Base-by-base conservation (phyloP, 2,888 invertebrate species). In the Parnassius smintheus region DNA sequence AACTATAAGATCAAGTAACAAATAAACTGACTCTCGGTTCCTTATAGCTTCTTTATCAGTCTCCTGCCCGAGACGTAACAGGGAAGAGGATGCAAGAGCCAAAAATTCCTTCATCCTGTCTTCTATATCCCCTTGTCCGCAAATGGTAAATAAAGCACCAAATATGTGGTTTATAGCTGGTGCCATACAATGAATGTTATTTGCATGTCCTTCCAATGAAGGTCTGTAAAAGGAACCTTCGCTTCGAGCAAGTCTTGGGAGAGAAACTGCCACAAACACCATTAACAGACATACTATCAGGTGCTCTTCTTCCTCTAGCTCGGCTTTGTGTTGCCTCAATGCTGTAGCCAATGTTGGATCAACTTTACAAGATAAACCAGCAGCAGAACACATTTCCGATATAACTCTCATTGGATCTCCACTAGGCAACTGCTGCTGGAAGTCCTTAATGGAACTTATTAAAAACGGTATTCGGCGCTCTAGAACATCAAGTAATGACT, bases 141-240 rank as follows among this genome's bases (percentile, higher is more conserved):
- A 98, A 72, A 99, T 96, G 2, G 98, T 98, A 78, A 99, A 99
- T 60, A 99, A 88, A 1, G 99, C 99, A 18, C 98, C 98, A 77
- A 99, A 99, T 67, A 99, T 97, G 73, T 97, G 96, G 80, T 98
- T 98, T 49, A 99, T 96, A 0, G 99, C 98, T 53, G 97, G 95
- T 1, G 99, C 98, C 93, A 99, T 96, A 80, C 99, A 99, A 83
- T 99, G 99, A 66, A 98, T 98, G 83, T 99, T 99, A 88, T 99
- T 99, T n/a, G 97, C 95, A 81, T 99, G 99, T 0, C 98, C 98
- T 91, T 97, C 96, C 64, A 96, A 89, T 1, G 97, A 96, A 0
- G 97, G 96, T 64, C 96, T 93, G 80, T 97, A 97, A 75, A 97
- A 97, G 0, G 98, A 97, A 60, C 95, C 95, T 65, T 99, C 98